A percentile compares a stretch with the other conserved stretches of the same genome.
Conservation (phyloP, 1,140 invertebrate genomes). For the Drosophila mauritiana region DNA sequence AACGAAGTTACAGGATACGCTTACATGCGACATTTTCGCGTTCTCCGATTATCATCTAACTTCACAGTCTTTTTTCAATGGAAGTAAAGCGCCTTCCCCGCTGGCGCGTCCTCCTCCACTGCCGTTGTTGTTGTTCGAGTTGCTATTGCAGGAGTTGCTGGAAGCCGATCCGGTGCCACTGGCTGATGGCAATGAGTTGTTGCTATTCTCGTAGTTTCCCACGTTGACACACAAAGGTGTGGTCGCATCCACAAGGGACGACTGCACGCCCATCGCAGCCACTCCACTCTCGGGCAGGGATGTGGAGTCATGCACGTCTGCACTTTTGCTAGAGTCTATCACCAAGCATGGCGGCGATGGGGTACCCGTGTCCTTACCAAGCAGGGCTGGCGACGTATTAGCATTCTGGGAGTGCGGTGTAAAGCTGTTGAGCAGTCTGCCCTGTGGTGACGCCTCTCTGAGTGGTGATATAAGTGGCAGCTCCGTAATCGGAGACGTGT, state of each 20-base stretch:
- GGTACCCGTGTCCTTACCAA: constrained; percentile 73
- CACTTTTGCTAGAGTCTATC: constrained; percentile 77
- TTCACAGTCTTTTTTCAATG: constrained; percentile 92
- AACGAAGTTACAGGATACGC: constrained; percentile 5
- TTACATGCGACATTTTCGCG: constrained; percentile 17
- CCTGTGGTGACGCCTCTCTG: constrained; percentile 43
- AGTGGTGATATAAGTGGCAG: constrained; percentile 46
- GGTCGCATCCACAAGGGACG: constrained; percentile 44
- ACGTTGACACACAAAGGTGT: constrained; percentile 69
- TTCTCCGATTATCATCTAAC: constrained; percentile 91
- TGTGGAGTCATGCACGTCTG: constrained; percentile 77
- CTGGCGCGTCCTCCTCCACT: constrained; percentile 43
- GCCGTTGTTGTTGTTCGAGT: constrained; percentile 63
- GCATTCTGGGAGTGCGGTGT: constrained; percentile 75
- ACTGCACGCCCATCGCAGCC: constrained; percentile 20
- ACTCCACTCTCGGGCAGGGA: constrained; percentile 65
- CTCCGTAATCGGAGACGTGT: constrained; percentile 41
- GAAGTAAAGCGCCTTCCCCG: constrained; percentile 84
- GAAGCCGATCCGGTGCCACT: constrained; percentile 64
- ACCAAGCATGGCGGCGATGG: constrained; percentile 77
- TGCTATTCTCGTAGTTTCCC: constrained; percentile 75
- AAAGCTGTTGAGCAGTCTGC: constrained; percentile 55
- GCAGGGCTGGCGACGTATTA: constrained; percentile 64
- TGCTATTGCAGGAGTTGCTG: constrained; percentile 66
- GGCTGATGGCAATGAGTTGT: constrained; percentile 70